Evolutionary conservation across 2,113 vertebrate genomes (phyloP).

Genomic region (Pluvianellus socialis): DNA sequence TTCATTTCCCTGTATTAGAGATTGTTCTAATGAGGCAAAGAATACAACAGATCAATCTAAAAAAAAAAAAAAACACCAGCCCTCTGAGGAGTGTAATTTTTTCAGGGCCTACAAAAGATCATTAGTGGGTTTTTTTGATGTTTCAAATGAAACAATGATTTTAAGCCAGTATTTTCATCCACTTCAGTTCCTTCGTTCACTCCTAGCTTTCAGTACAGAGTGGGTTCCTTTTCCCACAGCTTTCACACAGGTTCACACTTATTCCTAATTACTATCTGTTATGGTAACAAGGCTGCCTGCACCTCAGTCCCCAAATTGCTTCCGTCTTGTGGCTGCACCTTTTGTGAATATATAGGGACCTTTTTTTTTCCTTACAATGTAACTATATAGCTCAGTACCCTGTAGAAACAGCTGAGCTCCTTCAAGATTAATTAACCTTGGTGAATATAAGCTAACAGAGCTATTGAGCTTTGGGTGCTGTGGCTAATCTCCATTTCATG

Average conservation of each 20-base stretch:
- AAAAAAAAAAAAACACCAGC: background rate
- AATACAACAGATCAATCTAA: background rate
- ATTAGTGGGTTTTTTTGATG: background rate
- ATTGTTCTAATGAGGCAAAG: background rate
- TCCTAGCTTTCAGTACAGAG: background rate
- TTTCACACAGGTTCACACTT: background rate
- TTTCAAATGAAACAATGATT: background rate
- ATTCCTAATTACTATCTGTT: background rate
- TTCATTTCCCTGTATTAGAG: background rate
- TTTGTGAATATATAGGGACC: background rate
- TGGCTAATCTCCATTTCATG: background rate
- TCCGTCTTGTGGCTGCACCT: background rate
- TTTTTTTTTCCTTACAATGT: background rate
- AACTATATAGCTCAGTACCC: background rate
- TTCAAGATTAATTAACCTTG: conserved; percentile 39
- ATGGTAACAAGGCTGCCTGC: background rate
- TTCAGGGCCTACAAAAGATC: background rate
- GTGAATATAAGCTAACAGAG: background rate
- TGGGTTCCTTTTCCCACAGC: background rate
- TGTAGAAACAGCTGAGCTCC: background rate
- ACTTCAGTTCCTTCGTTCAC: background rate
- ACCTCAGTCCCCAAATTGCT: background rate
- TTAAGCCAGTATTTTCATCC: background rate
- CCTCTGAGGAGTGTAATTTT: background rate
- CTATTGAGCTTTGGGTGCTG: background rate